Base-by-base conservation (phyloP, 2,888 invertebrate genomes). In the Neocrepidodera transversa region DNA sequence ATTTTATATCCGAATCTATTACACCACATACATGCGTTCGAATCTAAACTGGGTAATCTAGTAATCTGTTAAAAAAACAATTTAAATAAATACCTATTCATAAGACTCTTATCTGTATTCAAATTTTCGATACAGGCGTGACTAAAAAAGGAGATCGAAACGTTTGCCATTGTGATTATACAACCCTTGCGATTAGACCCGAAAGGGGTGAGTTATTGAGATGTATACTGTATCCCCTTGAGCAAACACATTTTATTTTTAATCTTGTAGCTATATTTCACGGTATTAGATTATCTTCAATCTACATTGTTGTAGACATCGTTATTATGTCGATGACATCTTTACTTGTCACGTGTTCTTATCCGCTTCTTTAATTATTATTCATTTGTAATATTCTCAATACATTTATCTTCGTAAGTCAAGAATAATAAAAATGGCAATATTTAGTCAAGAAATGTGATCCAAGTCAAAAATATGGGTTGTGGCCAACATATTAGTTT, bases 101-200 rank as follows among this genome's bases (percentile, higher is more conserved):
- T 54, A 45, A 35, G 45, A 45, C 47, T 35, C 28, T 57, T 30
- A 57, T 51, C 38, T 38, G 26, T 50, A 60, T 60, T 60, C 52
- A 56, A 52, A 60, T 56, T 60, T 38, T 17, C 13, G 32, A 28
- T 54, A 54, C 35, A 45, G 45, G 45, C 54, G 45, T 36, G 45
- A 54, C 42, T 20, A 18, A 32, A 43, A 32, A 57, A 28, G n/a
- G n/a, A n/a, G 17, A 42, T 43, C 42, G 28, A 42, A 36, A 43
- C 56, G 51, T 60, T 60, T 56, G 43, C 60, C 20, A 18, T 56
- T 48, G 42, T 48, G 60, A 60, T 60, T 52, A 60, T 48, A 48
- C 60, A 56, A 52, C 60, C 60, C 60, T 60, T 60, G 56, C 52
- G 52, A 51, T 60, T 56, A 52, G 60, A 35, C 28, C 43, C 16